Percentiles rank a stretch among this genome's conserved stretches.
Evolutionary conservation across 2,888 invertebrate genomes (phyloP).

Genomic region (Spisula solida): DNA sequence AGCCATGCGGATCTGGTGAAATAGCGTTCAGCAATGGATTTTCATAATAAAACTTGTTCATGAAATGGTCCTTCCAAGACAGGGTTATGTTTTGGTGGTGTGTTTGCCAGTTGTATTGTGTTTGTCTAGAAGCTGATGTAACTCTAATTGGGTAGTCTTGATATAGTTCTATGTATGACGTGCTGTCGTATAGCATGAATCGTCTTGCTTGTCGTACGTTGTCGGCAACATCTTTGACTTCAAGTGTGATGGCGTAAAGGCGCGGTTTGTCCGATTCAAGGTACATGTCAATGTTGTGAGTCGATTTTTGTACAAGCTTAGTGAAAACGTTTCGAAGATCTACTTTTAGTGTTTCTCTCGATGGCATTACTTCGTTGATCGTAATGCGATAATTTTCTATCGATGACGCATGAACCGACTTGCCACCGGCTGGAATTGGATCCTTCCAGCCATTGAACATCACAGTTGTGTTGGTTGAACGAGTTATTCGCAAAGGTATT

Average conservation of each 20-base stretch:
- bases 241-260: conserved; percentile 63
- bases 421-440: conserved; percentile 59
- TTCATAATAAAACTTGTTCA: conserved; percentile 53
- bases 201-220: conserved; percentile 61
- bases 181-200: conserved; percentile 68
- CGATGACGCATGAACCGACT: conserved; percentile 57
- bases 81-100: conserved; percentile 61
- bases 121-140: conserved; percentile 52
- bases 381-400: conserved; percentile 59
- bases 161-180: conserved; percentile 44
- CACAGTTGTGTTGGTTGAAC: conserved; percentile 41
- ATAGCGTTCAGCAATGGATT: conserved; percentile 57
- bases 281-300: not conserved
- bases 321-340: not conserved
- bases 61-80: conserved; percentile 65
- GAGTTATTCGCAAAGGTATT: conserved; percentile 47
- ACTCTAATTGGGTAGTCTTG: conserved; percentile 34
- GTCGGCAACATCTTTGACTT: conserved; percentile 64
- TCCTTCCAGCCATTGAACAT: conserved; percentile 69
- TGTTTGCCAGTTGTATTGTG: conserved; percentile 70
- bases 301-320: not conserved
- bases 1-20: conserved; percentile 52
- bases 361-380: conserved; percentile 14
- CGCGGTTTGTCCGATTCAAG: conserved; percentile 31
- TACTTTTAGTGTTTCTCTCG: not conserved